A percentile compares a stretch with the other conserved stretches of the same genome.
Evolutionary conservation across 1,140 invertebrate species (phyloP).

Genomic region (Bombus huntii): DNA sequence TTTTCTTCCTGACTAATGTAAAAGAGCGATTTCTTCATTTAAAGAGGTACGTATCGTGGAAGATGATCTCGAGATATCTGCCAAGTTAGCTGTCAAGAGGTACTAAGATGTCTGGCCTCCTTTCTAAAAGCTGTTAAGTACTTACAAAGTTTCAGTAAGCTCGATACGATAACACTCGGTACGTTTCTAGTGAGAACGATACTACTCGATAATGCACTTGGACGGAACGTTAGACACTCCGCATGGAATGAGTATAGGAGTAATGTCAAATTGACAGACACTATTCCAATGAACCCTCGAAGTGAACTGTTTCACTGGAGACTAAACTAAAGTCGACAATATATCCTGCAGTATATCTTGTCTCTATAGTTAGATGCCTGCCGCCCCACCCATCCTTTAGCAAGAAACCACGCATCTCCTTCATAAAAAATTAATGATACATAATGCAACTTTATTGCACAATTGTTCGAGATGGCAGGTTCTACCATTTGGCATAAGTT

Average conservation of each 20-base stretch:
- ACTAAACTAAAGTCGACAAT: conserved; percentile 75
- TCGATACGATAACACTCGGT: neutral
- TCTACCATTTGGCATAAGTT: neutral
- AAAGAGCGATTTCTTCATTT: too few relatives aligned
- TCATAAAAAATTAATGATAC: neutral
- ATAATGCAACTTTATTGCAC: neutral
- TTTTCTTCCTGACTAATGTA: too few relatives aligned
- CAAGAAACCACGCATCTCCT: neutral
- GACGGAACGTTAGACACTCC: conserved; percentile 8
- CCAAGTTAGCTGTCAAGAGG: neutral
- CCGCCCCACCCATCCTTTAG: conserved; percentile 69
- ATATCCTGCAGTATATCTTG: conserved; percentile 74
- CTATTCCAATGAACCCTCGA: conserved; percentile 77
- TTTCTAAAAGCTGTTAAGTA: neutral
- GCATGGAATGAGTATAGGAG: conserved; percentile 32
- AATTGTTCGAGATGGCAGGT: neutral
- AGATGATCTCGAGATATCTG: neutral
- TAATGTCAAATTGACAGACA: conserved; percentile 63
- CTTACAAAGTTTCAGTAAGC: neutral
- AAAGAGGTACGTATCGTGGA: too few relatives aligned
- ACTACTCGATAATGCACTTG: conserved; percentile 50
- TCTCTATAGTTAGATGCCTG: conserved; percentile 81
- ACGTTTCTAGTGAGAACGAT: neutral
- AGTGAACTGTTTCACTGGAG: conserved; percentile 80
- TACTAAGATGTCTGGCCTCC: neutral